phyloP scores from a whole-genome alignment of 2,888 invertebrate species.

The Agrochola litura region DNA sequence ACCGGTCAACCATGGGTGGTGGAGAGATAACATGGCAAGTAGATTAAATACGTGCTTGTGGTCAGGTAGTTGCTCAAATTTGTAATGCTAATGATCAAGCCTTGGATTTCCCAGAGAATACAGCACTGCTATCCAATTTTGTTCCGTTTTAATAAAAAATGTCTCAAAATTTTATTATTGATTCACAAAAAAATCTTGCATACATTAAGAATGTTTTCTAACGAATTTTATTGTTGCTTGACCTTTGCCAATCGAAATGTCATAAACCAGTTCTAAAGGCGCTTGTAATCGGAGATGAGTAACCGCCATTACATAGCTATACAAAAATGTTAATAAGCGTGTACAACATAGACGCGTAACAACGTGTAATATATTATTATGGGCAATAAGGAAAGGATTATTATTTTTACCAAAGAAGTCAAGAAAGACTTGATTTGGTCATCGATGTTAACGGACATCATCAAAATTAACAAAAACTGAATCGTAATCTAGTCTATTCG shows the following conservation, averaged over 20 bases:
- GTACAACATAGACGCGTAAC: not conserved
- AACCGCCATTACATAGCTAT: constrained; percentile 3
- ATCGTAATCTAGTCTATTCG: not conserved
- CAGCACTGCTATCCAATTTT: not conserved
- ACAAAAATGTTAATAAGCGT: constrained; percentile 32
- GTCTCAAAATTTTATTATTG: not conserved
- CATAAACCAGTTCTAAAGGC: constrained; percentile 46
- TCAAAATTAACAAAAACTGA: not conserved
- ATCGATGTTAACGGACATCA: not conserved
- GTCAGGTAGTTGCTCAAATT: too few relatives aligned
- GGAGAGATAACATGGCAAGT: too few relatives aligned
- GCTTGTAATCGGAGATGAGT: constrained; percentile 20
- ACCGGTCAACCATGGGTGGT: too few relatives aligned
- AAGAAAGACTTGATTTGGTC: not conserved
- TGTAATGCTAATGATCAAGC: too few relatives aligned
- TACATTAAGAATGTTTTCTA: constrained; percentile 30
- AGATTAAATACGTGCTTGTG: too few relatives aligned
- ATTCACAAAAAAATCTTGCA: constrained; percentile 17
- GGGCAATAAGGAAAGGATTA: constrained; percentile 17
- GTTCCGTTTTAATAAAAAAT: constrained; percentile 1
- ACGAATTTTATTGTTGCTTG: constrained; percentile 33
- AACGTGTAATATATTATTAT: constrained; percentile 3
- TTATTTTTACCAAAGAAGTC: not conserved
- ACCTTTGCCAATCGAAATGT: constrained; percentile 49
- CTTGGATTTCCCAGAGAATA: too few relatives aligned